Base-by-base conservation (phyloP, 2,797 vertebrate genomes). In the Agapornis canus region DNA sequence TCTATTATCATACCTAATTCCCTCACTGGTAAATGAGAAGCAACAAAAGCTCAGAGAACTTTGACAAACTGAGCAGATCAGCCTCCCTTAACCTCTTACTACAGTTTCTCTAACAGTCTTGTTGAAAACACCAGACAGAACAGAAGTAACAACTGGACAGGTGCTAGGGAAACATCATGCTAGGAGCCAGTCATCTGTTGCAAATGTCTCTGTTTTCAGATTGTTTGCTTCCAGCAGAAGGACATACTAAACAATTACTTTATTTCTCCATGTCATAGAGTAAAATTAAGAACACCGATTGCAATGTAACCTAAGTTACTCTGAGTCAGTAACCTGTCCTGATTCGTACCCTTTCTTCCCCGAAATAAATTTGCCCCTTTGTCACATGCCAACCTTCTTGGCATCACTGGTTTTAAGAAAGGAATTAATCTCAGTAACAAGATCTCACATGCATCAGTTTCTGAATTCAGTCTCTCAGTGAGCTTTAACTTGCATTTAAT, bases 171-270 rank as follows among this genome's bases (percentile, higher is more conserved):
- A 84, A 10, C 11, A 19, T 10, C 27, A 43, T 4, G 20, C 31
- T 65, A 49, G 15, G 59, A 51, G 15, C 7, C 29, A 25, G 31
- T 14, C 22, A 92, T 4, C 6, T 29, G 18, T 5, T 66, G 35
- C 16, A 57, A 69, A 69, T 4, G 3, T 8, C 9, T 21, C 63
- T 18, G 35, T 39, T 92, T 88, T 70, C 63, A 88, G 16, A 61
- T 17, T 51, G 63, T 6, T 70, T 56, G n/a, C 16, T n/a, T 86
- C 29, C 14, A 54, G 29, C 22, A 45, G 26, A 84, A 89, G 25
- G 59, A 29, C 31, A 10, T 29, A 40, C 9, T 0, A 0, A 22
- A 66, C 0, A 0, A 88, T 27, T 57, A 52, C 26, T 61, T 68
- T 18, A 42, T 71, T 72, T 89, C 21, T 82, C 27, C 8, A 4